phyloP scores from a whole-genome alignment of 2,113 vertebrate species.

The Salvelinus sp. region DNA sequence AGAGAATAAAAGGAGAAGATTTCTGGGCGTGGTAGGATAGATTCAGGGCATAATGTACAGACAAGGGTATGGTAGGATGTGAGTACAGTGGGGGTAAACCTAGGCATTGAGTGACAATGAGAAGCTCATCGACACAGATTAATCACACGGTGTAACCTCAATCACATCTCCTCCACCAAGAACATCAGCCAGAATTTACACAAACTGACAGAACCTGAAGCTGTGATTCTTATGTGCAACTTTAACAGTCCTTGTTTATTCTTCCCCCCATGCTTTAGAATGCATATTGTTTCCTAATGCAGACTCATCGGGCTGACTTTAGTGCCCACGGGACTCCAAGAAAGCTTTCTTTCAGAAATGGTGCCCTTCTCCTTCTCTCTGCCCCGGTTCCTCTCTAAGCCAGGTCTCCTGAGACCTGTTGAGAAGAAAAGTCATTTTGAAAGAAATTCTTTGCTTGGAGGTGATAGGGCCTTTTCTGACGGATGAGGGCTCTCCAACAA shows the following conservation, averaged over 20 bases:
- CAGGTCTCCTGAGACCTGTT: conserved; percentile 56
- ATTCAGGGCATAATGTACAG: too few relatives aligned
- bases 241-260: not conserved
- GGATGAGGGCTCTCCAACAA: conserved; percentile 55
- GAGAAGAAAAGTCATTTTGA: conserved; percentile 68
- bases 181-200: not conserved
- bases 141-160: conserved; percentile 9
- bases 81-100: too few relatives aligned
- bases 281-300: conserved; percentile 41
- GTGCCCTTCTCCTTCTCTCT: conserved; percentile 30
- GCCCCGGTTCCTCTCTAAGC: conserved; percentile 31
- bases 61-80: too few relatives aligned
- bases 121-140: too few relatives aligned
- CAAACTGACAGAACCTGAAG: not conserved
- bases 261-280: conserved; percentile 9
- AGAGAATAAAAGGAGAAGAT: too few relatives aligned
- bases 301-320: conserved; percentile 12
- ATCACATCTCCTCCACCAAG: not conserved
- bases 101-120: too few relatives aligned
- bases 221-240: not conserved
- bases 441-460: conserved; percentile 65
- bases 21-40: too few relatives aligned
- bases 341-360: conserved; percentile 37
- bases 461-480: conserved; percentile 27
- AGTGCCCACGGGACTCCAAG: conserved; percentile 34